Conservation (phyloP, 2,113 vertebrate genomes). For the Neotoma lepida region DNA sequence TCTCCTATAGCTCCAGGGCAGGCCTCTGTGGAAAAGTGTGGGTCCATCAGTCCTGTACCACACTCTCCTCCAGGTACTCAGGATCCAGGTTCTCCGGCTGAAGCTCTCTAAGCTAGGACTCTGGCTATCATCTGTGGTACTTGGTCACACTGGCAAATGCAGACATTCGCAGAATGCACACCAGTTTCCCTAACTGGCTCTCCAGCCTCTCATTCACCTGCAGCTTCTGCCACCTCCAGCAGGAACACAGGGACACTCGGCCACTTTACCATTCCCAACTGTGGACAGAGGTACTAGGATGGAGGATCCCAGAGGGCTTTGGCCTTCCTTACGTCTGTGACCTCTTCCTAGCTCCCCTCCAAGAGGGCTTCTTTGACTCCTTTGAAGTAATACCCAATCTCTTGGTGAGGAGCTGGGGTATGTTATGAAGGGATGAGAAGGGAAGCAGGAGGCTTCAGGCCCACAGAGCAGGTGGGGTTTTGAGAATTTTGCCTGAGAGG, state of each 20-base stretch:
- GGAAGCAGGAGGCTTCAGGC: not conserved
- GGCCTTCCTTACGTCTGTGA: not conserved
- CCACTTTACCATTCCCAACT: not conserved
- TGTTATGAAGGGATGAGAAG: not conserved
- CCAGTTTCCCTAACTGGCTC: no score
- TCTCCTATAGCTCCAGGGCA: not conserved
- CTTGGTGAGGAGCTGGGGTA: not conserved
- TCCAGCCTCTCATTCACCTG: not conserved
- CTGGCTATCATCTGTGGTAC: not conserved
- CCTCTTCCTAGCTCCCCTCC: not conserved
- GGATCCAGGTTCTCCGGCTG: not conserved
- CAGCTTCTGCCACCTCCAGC: not conserved
- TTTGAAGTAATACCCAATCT: not conserved
- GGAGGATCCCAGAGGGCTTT: not conserved
- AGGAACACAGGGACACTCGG: not conserved
- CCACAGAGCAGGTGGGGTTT: not conserved
- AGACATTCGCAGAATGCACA: not conserved
- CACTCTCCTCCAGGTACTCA: not conserved
- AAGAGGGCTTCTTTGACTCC: not conserved
- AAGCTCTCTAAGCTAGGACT: not conserved
- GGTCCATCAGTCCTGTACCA: not conserved
- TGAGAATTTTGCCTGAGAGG: conserved; percentile 26
- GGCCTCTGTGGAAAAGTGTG: not conserved
- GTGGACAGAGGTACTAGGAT: no score
- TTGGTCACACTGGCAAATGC: not conserved